Base-by-base conservation (phyloP, 2,888 invertebrate species). In the Erebia aethiops region DNA sequence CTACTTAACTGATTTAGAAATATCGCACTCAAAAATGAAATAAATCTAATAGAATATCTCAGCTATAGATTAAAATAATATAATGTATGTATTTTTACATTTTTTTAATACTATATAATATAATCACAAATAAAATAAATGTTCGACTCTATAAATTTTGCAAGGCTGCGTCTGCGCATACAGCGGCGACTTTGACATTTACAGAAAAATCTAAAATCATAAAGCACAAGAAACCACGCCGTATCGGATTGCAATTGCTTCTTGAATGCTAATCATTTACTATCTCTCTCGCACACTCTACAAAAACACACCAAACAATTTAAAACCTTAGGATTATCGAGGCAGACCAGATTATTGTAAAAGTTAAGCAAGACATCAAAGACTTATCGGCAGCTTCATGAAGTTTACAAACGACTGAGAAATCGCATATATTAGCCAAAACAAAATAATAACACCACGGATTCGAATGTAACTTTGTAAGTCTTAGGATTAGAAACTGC, bases 201-300 rank as follows among this genome's bases (percentile, higher is more conserved):
- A 91, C 92, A 91, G 90, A 89, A 89, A 89, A 90, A 90, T 91
- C 91, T 90, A 90, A 90, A 90, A 90, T 88, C 92, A 87, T 92
- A 92, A 92, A 92, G 83, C 89, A 91, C 87, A 80, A 77, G 81
- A 79, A 62, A 76, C 84, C 80, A 79, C 80, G 77, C 74, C 75
- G 79, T 82, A 90, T 92, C 91, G 88, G 88, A 87, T 92, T 90
- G 89, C 92, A 81, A 87, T 85, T 87, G 88, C 89, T 82, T 77
- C 81, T 81, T 90, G 92, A 85, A 92, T 92, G 86, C 87, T 90
- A 91, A 91, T 88, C 80, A 77, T 79, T 77, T 76, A 75, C 77
- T 70, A 56, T 82, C 79, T 77, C 78, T 70, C 71, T 82, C 77
- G 46, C 77, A 70, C 77, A 66, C 70, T 21, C 62, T 46, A 51